Percentiles rank a stretch among this genome's conserved stretches.
These are phyloP conservation scores for Ectropis crepuscularia DNA, from an alignment of 2,888 invertebrate genomes.

Conservation along the genomic window DNA sequence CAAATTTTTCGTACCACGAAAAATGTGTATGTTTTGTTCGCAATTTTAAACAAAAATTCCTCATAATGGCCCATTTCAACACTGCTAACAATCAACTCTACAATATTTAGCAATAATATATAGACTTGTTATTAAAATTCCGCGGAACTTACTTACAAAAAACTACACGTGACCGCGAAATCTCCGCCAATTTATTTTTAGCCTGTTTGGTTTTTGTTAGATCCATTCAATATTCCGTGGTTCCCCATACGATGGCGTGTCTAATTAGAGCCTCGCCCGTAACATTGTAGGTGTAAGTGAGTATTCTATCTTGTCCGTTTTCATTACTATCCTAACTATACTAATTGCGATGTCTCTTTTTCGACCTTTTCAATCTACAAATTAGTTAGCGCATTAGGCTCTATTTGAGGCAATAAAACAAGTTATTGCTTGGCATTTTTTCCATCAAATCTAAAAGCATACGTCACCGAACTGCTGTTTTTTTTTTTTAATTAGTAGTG, in stretches of 20 bases:
- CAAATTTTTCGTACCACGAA: too few species aligned
- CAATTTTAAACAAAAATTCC: too few species aligned
- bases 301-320: conserved; percentile 55
- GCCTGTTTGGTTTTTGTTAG: conserved; percentile 36
- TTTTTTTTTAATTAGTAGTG: neutral
- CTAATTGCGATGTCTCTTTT: conserved; percentile 48
- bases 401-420: conserved; percentile 33
- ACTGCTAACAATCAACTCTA: too few species aligned
- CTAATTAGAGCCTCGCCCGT: conserved; percentile 69
- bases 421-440: conserved; percentile 9
- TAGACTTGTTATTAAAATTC: conserved; percentile 2
- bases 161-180: conserved; percentile 29
- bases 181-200: conserved; percentile 36
- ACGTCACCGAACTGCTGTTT: neutral
- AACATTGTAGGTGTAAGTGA: conserved; percentile 50
- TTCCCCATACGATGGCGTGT: conserved; percentile 49
- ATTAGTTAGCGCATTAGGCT: conserved; percentile 40
- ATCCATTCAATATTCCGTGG: conserved; percentile 43
- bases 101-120: neutral
- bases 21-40: too few species aligned
- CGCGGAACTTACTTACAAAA: conserved; percentile 10
- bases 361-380: conserved; percentile 48
- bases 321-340: conserved; percentile 51
- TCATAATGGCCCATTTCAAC: too few species aligned
- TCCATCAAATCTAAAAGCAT: conserved; percentile 20